Base-by-base conservation (phyloP, 2,797 vertebrate genomes). In the Meda fulgida region DNA sequence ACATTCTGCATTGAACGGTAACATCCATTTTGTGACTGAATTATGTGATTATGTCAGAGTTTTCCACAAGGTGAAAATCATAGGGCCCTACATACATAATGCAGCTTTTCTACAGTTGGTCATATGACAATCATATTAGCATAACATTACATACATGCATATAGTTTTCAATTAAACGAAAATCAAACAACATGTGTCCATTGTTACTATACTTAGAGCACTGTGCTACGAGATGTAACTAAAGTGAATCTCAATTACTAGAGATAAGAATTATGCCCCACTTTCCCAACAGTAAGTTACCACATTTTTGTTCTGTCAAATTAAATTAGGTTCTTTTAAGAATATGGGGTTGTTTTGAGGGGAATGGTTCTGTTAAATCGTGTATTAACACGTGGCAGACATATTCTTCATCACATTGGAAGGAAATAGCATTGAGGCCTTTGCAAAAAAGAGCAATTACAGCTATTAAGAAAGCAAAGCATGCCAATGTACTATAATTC, bases 401-500 rank as follows among this genome's bases (percentile, higher is more conserved):
- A 21, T 86, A 88, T 88, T 82, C 85, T 85, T 89, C 88, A 89
- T 89, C 81, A 29, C 69, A 81, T 77, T 80, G 78, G 77, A 90
- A 89, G 85, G 85, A 87, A 89, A 89, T 76, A 78, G 89, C 84
- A 87, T 84, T 84, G 78, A 82, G 87, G 85, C 83, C 86, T 85
- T 83, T 80, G 73, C 79, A 86, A 85, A 89, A 89, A 90, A 86
- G 81, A 90, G 84, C 89, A 91, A 89, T 90, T 87, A 89, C 85
- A 87, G 86, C 88, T 85, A 88, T 91, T 91, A 84, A 85, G 86
- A 90, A 90, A 89, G 83, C 86, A 88, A 87, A 89, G 88, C 87
- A 89, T 91, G 88, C 90, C 88, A 88, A 91, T 88, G 88, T 84
- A 81, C 83, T 89, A 91, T 89, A 89, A 88, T 90, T 90, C 87